Percentiles rank a stretch among this genome's conserved stretches.
Evolutionary conservation across 2,888 invertebrate genomes (phyloP).

Genomic region (Zaprionus obscuricornis): DNA sequence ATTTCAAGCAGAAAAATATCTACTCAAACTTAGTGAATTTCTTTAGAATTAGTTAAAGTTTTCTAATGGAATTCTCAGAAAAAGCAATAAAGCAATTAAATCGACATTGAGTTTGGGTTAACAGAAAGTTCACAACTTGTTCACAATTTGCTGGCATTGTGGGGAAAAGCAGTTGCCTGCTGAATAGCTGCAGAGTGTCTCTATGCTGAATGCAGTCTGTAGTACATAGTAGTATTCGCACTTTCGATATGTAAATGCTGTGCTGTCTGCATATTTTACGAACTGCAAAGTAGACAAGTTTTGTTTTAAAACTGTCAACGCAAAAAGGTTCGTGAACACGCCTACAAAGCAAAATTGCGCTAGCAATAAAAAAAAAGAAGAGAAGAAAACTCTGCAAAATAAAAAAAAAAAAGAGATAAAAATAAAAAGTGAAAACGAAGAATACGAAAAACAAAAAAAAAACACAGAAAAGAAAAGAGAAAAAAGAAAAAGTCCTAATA

Average conservation of each 20-base stretch:
- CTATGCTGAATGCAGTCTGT: slow-evolving; percentile 5
- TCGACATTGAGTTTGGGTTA: slow-evolving; percentile 18
- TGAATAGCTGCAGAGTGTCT: neutral
- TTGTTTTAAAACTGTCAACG: slow-evolving; percentile 78
- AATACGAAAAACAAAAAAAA: slow-evolving; percentile 7
- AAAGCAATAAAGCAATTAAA: slow-evolving; percentile 60
- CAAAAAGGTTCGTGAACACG: slow-evolving; percentile 45
- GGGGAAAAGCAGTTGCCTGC: neutral
- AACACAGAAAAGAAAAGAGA: slow-evolving; percentile 11
- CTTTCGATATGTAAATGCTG: slow-evolving; percentile 53
- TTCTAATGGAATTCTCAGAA: neutral
- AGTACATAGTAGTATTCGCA: slow-evolving; percentile 6
- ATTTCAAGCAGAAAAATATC: no score
- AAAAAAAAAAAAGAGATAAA: slow-evolving; percentile 1
- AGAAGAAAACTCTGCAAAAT: slow-evolving; percentile 5
- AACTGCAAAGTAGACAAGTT: slow-evolving; percentile 75
- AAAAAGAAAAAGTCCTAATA: slow-evolving; percentile 52
- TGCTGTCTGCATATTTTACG: slow-evolving; percentile 65
- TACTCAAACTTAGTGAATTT: no score
- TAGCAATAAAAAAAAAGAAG: neutral
- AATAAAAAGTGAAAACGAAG: slow-evolving; percentile 8
- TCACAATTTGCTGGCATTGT: slow-evolving; percentile 1
- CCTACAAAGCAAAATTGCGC: slow-evolving; percentile 42
- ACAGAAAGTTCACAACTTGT: slow-evolving; percentile 23
- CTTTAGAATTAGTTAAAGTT: no score